phyloP scores from a whole-genome alignment of 2,888 invertebrate genomes.

The Hydropsyche betteni region DNA sequence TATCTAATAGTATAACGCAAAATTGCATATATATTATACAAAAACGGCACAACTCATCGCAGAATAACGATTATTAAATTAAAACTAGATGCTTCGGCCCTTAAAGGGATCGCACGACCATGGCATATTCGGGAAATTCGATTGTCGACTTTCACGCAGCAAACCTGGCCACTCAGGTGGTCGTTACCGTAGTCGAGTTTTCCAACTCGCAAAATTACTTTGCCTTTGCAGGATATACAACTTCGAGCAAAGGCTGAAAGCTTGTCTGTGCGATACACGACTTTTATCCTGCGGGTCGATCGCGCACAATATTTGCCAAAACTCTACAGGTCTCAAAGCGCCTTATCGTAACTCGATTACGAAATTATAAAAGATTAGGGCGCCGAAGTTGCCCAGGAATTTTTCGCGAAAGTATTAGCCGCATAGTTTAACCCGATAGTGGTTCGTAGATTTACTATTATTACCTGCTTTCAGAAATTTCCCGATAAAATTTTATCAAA shows the following conservation, averaged over 20 bases:
- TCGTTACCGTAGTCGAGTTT: conserved; percentile 1
- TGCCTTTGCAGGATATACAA: background rate
- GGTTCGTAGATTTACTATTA: too few relatives aligned
- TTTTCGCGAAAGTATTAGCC: background rate
- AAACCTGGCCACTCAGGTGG: conserved; percentile 12
- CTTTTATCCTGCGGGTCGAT: too few relatives aligned
- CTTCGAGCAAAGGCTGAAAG: conserved; percentile 5
- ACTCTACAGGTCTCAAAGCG: too few relatives aligned
- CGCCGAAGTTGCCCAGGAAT: background rate
- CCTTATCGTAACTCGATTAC: too few relatives aligned
- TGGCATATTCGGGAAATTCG: conserved; percentile 4
- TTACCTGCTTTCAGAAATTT: too few relatives aligned
- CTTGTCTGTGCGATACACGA: background rate
- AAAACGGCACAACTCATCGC: background rate
- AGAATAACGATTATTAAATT: background rate
- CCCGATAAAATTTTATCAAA: too few relatives aligned
- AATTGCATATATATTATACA: too few relatives aligned
- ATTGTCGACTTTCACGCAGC: conserved; percentile 14
- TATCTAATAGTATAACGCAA: too few relatives aligned
- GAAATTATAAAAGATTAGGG: too few relatives aligned
- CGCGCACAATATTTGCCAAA: too few relatives aligned
- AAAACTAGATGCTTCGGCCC: background rate
- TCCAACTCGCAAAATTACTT: conserved; percentile 31
- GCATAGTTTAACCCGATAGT: too few relatives aligned
- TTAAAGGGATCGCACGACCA: background rate